Conservation (phyloP, 2,888 invertebrate genomes). For the Oscheius sp. region DNA sequence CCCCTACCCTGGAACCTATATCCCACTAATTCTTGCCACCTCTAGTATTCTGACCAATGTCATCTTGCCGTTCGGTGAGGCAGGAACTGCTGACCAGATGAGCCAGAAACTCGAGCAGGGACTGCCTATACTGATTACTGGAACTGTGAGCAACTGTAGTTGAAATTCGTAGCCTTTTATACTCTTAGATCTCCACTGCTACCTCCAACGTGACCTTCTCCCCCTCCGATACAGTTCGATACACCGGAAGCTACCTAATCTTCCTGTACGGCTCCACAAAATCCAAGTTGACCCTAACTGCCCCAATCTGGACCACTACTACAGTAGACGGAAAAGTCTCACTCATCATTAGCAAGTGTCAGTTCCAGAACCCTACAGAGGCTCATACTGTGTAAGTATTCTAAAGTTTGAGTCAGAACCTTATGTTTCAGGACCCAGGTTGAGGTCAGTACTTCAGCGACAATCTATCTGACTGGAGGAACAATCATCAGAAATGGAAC, state of each 20-base stretch:
- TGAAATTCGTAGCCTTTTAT: too few relatives aligned
- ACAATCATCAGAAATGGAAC: slow-evolving; percentile 48
- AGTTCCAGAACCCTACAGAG: slow-evolving; percentile 17
- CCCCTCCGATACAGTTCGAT: slow-evolving; percentile 18
- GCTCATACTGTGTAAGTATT: slow-evolving; percentile 20
- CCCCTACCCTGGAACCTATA: slow-evolving; percentile 2
- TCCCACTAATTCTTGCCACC: not conserved
- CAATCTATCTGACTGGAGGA: slow-evolving; percentile 21
- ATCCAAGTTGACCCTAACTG: not conserved
- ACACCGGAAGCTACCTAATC: slow-evolving; percentile 9
- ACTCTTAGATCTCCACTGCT: slow-evolving; percentile 1
- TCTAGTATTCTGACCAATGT: not conserved
- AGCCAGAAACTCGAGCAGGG: slow-evolving; percentile 10
- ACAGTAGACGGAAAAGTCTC: slow-evolving; percentile 1
- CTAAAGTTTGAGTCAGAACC: not conserved
- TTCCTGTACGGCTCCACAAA: slow-evolving; percentile 16
- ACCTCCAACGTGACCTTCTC: not conserved
- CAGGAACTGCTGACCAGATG: slow-evolving; percentile 23
- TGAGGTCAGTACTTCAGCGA: slow-evolving; percentile 20
- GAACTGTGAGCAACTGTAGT: not conserved
- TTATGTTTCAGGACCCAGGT: slow-evolving; percentile 23
- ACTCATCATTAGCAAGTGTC: not conserved
- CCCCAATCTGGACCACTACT: not conserved
- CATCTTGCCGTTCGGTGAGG: slow-evolving; percentile 19
- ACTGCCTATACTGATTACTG: slow-evolving; percentile 22